Evolutionary conservation across 1,140 invertebrate genomes (phyloP), one percentile per base, ranked within the genome.

Genomic region (Calephelis virginiensis): DNA sequence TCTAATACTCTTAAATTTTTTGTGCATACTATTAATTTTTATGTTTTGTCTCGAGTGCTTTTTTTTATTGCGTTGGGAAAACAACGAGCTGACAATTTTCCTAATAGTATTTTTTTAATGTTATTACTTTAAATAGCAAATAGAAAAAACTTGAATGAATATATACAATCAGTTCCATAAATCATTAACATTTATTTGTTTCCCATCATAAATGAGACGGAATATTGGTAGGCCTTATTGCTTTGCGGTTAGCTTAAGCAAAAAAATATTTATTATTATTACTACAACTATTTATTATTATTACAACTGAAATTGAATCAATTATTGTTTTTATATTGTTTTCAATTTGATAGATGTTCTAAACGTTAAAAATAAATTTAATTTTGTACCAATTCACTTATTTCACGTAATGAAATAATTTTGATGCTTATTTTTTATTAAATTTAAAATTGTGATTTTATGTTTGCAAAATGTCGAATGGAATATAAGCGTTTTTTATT

Each of bases 161-260:
- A 56, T 56, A 56, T 56, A 56, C 50, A 56, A 56, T 56, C 50
- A 56, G 11, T 11, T 1, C 14, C 14, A 56, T 37, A 37, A 49
- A 67, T 70, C 64, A 68, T 66, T 47, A 45, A 63, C 71, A 66
- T 71, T 47, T 70, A 37, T 66, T 63, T 69, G 61, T 69, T 56
- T 64, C 64, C 66, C 40, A 66, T 68, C 69, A 70, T 70, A 64
- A 56, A 48, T 64, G 64, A 60, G 62, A 63, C 28, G 13, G n/a
- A 14, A 47, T 62, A 67, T 43, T 43, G 7, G 40, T 43, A 43
- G 40, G 48, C 59, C 71, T 73, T 73, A 53, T 56, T 38, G 71
- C 72, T 74, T 74, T 60, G 72, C 69, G 69, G 69, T 71, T 28
- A 56, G 50, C 50, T 56, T 56, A 28, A 56, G 50, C 50, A 28